Base-by-base conservation (phyloP, 2,797 vertebrate genomes). In the Chaenodraco wilsoni region DNA sequence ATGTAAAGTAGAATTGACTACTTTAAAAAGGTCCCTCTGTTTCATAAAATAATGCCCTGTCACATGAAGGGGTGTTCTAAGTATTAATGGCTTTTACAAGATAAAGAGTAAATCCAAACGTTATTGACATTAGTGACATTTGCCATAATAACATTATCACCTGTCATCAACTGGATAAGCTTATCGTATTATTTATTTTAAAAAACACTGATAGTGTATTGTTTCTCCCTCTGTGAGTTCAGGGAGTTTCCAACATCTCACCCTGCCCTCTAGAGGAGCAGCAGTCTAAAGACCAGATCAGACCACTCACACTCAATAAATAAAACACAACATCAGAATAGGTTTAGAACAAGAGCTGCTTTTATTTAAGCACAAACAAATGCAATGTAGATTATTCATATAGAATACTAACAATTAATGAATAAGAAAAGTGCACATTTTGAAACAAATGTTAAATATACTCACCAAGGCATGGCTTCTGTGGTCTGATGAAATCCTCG, bases 281-380 rank as follows among this genome's bases (percentile, higher is more conserved):
- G 72, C 1, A 21, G 54, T 31, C 5, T 33, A 12, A 58, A 19
- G 43, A 57, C 21, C 48, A 49, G 4, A 65, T 33, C 5, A 50
- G 3, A 57, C 5, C 44, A n/a, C 21, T 51, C 23, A 27, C 13
- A 43, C 3, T 1, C 19, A 31, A 64, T 9, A 3, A 31, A 64
- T 9, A 3, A 64, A 74, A 52, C 0, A 79, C 37, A 72, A 43
- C 5, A 9, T 33, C 46, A 54, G 15, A 5, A n/a, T 13, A 8
- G 27, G 8, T 77, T 83, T 77, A 1, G n/a, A 61, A 3, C 33
- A 50, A 73, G 4, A 62, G 15, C 0, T 2, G 9, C 16, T 33
- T 88, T 92, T 91, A 90, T 91, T 91, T 5, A 62, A 83, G 21
- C 4, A 56, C 9, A 70, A 19, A 56, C 1, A 60, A 55, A 65